Evolutionary conservation across 2,113 vertebrate species (phyloP).

Genomic region (Talpa occidentalis): DNA sequence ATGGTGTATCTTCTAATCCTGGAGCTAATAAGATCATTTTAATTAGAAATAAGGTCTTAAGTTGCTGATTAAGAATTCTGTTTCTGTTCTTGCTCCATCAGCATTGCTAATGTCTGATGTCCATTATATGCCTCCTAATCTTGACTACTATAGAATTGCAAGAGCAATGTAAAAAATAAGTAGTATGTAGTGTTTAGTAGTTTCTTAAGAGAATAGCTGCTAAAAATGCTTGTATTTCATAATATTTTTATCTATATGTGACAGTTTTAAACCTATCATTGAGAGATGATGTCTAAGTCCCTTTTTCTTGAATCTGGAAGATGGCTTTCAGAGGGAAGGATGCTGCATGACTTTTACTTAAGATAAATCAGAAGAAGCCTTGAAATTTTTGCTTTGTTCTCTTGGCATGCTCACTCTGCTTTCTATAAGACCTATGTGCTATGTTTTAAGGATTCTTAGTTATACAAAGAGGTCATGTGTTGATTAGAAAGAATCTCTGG

Average conservation of each 20-base stretch:
- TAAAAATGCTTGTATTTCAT: not conserved
- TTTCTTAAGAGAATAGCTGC: not conserved
- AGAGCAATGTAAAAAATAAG: not conserved
- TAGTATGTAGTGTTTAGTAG: not conserved
- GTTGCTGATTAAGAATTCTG: not conserved
- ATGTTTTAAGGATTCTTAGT: not conserved
- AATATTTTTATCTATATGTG: not conserved
- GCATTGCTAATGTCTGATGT: not conserved
- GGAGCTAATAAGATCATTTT: not conserved
- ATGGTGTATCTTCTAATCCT: not conserved
- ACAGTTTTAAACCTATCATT: not conserved
- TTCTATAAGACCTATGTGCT: rapidly evolving
- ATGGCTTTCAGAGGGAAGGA: not conserved
- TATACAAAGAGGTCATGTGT: not conserved
- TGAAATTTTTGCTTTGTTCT: not conserved
- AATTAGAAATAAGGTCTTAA: conserved; percentile 24
- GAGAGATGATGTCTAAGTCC: not conserved
- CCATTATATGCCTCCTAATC: not conserved
- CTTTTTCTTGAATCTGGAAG: not conserved
- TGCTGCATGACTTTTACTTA: not conserved
- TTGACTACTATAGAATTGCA: not conserved
- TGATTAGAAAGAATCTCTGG: not conserved
- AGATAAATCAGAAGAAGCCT: not conserved
- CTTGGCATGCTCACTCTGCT: not conserved
- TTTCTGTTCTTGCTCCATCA: not conserved